Percentiles rank a stretch among this genome's conserved stretches.
phyloP scores from a whole-genome alignment of 2,888 invertebrate genomes.

The Diarsia rubi region DNA sequence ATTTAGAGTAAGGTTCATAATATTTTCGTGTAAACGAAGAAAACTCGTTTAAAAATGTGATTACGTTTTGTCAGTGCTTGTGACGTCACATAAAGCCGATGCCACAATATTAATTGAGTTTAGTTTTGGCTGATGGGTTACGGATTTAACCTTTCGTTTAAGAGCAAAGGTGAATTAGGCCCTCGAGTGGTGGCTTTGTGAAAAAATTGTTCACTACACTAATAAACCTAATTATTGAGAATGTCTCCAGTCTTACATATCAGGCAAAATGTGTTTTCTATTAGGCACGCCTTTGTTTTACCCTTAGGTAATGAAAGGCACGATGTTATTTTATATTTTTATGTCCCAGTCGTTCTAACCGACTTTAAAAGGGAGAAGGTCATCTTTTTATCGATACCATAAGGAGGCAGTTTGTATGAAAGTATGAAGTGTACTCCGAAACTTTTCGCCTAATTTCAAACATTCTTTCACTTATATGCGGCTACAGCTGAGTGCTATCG shows the following conservation, averaged over 20 bases:
- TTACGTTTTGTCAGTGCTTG: constrained; percentile 38
- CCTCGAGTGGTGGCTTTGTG: not conserved
- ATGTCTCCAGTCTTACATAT: not conserved
- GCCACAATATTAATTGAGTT: constrained; percentile 23
- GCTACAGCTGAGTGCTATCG: not conserved
- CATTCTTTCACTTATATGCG: not conserved
- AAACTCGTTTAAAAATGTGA: constrained; percentile 60
- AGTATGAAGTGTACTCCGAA: not conserved
- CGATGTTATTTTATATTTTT: no score
- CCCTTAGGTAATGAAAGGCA: no score
- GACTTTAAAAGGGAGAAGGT: no score
- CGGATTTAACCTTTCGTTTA: not conserved
- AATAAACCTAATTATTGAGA: not conserved
- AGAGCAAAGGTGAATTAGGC: not conserved
- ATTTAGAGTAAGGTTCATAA: constrained; percentile 65
- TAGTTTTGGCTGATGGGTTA: constrained; percentile 6
- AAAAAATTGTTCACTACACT: not conserved
- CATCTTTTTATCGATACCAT: no score
- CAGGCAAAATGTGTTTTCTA: no score
- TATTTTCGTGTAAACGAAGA: constrained; percentile 65
- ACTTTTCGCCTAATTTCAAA: not conserved
- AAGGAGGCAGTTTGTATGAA: not conserved
- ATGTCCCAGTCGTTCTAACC: no score
- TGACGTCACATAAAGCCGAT: constrained; percentile 11
- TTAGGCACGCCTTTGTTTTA: no score